Base-by-base conservation (phyloP, 1,140 invertebrate genomes). In the Lordiphosa collinella region DNA sequence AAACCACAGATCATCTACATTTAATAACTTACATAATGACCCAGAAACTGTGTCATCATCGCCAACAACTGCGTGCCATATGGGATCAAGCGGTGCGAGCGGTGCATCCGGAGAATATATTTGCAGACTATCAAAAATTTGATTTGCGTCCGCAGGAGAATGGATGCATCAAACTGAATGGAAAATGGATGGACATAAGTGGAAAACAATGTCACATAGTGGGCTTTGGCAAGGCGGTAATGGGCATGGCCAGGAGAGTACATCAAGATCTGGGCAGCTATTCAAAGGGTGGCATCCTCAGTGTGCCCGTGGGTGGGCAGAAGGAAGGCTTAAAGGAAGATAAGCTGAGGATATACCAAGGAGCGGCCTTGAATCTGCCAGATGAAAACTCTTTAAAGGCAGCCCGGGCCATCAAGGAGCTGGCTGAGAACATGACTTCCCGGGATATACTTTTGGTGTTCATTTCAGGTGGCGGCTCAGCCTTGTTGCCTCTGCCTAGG, bases 201-300 rank as follows among this genome's bases (percentile, higher is more conserved):
- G 61, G 46, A 6, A 89, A 88, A 43, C 60, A 46, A 16, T 62
- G 85, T 22, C 93, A 94, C 86, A 53, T 97, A 1, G 91, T 97
- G 55, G 97, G 96, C 3, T 96, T 96, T 90, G 98, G 97, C 0
- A 99, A 99, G 91, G 97, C 96, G 11, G 96, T 97, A 0, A 90
- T 95, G 65, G 93, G 93, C 32, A 98, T 99, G 97, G 94, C 95
- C 1, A 75, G 90, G 34, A 92, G 93, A 64, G 84, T 97, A 2
- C 93, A 96, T 53, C 88, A 91, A 18, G 90, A 94, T 36, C 86
- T 98, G 1, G 90, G 91, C 1, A 47, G 89, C 0, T 90, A 92
- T 68, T 90, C 97, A 5, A 90, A 92, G 36, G 87, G 89, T 34
- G 96, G 96, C 13, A 92, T 97, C 35, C 87, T 97, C 8, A 96